Conservation (phyloP, 2,888 invertebrate genomes). For the Hirtodrosophila duncani region DNA sequence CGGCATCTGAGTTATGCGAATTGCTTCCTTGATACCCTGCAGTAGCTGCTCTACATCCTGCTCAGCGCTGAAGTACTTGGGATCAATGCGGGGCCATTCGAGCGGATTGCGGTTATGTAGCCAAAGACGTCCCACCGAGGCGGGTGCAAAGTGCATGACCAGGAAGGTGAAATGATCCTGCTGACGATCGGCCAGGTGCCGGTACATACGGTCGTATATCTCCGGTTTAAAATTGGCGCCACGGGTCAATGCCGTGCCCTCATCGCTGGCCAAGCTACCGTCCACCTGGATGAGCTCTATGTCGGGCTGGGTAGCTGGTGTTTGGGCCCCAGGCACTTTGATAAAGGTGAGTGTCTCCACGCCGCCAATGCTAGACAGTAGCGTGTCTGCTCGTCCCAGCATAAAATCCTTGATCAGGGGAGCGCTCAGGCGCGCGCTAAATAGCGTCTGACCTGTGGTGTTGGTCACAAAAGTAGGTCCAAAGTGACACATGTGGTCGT, state of each 20-base stretch:
- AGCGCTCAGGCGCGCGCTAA: conserved; percentile 33
- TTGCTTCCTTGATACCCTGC: conserved; percentile 82
- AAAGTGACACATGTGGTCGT: conserved; percentile 80
- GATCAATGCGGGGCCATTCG: conserved; percentile 81
- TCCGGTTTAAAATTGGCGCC: conserved; percentile 81
- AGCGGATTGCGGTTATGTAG: conserved; percentile 83
- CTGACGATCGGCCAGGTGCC: conserved; percentile 78
- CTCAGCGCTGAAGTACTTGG: conserved; percentile 80
- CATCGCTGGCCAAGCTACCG: conserved; percentile 83
- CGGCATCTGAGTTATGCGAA: conserved; percentile 81
- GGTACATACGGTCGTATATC: conserved; percentile 81
- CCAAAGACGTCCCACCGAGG: conserved; percentile 84
- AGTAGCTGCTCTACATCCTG: conserved; percentile 80
- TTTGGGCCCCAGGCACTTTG: conserved; percentile 80
- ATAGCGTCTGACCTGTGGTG: conserved; percentile 65
- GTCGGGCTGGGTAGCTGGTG: conserved; percentile 82
- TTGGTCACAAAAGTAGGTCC: conserved; percentile 77
- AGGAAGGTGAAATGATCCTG: conserved; percentile 82
- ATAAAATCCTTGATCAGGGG: conserved; percentile 48
- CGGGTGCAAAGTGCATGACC: conserved; percentile 86
- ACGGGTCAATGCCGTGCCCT: conserved; percentile 80
- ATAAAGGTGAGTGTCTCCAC: conserved; percentile 84
- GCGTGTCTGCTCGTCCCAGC: conserved; percentile 76
- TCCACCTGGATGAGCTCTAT: conserved; percentile 83
- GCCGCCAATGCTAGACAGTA: conserved; percentile 80